These are phyloP conservation scores for Oceanodroma tethys DNA, from an alignment of 2,113 vertebrate species.

Conservation along the genomic window DNA sequence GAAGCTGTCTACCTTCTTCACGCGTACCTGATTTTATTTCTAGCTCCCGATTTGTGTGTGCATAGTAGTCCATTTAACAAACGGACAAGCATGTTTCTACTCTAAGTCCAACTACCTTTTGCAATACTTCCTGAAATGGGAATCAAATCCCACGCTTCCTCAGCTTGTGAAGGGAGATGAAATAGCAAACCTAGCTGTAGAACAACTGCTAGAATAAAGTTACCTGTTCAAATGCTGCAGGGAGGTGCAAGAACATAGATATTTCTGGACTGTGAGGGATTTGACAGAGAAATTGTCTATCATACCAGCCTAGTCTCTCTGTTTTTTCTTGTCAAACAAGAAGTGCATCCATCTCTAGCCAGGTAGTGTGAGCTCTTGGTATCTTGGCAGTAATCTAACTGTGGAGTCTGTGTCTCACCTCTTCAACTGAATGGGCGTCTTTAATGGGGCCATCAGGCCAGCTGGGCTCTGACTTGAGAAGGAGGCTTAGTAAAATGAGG, in stretches of 20 bases:
- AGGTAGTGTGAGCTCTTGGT: background rate
- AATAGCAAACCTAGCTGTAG: background rate
- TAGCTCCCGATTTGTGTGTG: background rate
- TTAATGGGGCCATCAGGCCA: background rate
- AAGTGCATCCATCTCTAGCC: background rate
- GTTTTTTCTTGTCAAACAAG: background rate
- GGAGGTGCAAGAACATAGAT: background rate
- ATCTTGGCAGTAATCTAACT: background rate
- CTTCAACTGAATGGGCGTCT: background rate
- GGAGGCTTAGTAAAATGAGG: background rate
- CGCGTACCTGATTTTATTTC: background rate
- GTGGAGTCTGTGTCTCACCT: background rate
- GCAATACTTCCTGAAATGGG: background rate
- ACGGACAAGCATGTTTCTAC: background rate
- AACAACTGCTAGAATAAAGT: background rate
- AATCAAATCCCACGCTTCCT: background rate
- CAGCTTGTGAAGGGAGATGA: background rate
- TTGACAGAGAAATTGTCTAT: background rate
- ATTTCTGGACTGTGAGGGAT: background rate
- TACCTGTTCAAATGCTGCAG: background rate
- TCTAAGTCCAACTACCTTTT: background rate
- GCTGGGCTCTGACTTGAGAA: background rate
- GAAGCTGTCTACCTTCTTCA: background rate
- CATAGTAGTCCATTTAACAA: background rate
- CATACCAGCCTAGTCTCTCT: background rate